Base-by-base conservation (phyloP, 2,797 vertebrate genomes). In the Sebastes matsubarae region DNA sequence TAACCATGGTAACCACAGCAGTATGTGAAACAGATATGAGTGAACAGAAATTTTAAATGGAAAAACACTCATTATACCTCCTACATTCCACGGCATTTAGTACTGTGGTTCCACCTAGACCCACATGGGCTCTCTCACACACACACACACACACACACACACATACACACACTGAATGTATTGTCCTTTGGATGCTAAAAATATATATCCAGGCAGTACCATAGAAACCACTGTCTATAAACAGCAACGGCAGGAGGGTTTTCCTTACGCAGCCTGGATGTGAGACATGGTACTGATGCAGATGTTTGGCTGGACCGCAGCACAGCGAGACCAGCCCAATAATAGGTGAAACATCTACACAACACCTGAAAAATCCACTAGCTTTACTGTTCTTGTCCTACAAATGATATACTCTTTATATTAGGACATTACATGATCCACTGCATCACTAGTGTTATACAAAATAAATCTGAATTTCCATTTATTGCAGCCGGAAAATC, bases 1-100 rank as follows among this genome's bases (percentile, higher is more conserved):
- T 89, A 70, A 29, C 89, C 84, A 88, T 89, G 79, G 86, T 55
- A 88, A 89, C 89, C 27, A 59, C 72, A 81, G 73, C 36, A 73
- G 61, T 73, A 71, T 75, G 46, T 77, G 79, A 77, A 63, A 80
- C 34, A 73, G 64, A 82, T 16, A 67, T 50, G 42, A 79, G 68
- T 68, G 75, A 75, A 55, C n/a, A 73, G 61, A 85, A 50, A 80
- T 58, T 24, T 57, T 27, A 76, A 58, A 65, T 63, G 60, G 34
- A 67, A 64, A 61, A 79, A 34, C 38, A 25, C 36, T 72, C 54
- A 61, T 50, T 61, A 46, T 64, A 68, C 52, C 22, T 60, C 42
- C 64, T 32, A 50, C 58, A 72, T 68, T 65, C 54, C 64, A 69
- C 32, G 61, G 22, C 57, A n/a, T 68, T 80, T 63, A 52, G 20